Evolutionary conservation across 2,113 vertebrate species (phyloP).

Genomic region (Hypomesus transpacificus): DNA sequence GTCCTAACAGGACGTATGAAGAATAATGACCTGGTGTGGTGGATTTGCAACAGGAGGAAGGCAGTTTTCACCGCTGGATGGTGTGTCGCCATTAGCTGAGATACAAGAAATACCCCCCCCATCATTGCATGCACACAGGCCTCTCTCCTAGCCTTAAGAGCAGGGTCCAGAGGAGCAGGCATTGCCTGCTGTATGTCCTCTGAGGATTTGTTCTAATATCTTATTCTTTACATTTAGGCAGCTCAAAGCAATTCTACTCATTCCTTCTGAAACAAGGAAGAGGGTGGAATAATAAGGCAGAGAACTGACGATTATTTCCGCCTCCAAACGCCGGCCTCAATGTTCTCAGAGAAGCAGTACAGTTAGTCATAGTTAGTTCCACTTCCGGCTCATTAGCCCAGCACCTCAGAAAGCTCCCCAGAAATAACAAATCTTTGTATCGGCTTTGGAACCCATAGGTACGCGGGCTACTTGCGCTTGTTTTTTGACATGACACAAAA

Average conservation of each 20-base stretch:
- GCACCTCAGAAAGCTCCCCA: neutral
- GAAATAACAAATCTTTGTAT: constrained; percentile 2
- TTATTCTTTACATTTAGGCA: too few species aligned
- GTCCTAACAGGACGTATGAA: constrained; percentile 23
- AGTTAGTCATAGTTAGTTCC: constrained; percentile 28
- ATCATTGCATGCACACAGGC: neutral
- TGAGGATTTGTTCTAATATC: too few species aligned
- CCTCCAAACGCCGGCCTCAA: neutral
- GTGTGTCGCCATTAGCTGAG: constrained; percentile 22
- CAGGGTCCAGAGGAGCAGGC: too few species aligned
- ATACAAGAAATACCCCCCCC: neutral
- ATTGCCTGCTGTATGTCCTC: too few species aligned
- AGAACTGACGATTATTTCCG: too few species aligned
- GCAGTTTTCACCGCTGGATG: constrained; percentile 12
- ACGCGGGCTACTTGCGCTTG: neutral
- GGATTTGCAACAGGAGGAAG: constrained; percentile 7
- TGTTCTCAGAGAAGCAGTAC: neutral
- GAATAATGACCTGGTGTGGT: constrained; percentile 32
- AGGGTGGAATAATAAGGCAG: neutral
- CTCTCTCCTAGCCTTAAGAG: neutral
- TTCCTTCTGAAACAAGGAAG: neutral
- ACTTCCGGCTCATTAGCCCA: constrained; percentile 23
- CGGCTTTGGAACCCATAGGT: neutral
- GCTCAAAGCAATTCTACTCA: too few species aligned
- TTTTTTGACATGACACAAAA: neutral